Evolutionary conservation across 1,140 invertebrate genomes (phyloP), one percentile per base, ranked within the genome.

Genomic region (Littorina saxatilis): DNA sequence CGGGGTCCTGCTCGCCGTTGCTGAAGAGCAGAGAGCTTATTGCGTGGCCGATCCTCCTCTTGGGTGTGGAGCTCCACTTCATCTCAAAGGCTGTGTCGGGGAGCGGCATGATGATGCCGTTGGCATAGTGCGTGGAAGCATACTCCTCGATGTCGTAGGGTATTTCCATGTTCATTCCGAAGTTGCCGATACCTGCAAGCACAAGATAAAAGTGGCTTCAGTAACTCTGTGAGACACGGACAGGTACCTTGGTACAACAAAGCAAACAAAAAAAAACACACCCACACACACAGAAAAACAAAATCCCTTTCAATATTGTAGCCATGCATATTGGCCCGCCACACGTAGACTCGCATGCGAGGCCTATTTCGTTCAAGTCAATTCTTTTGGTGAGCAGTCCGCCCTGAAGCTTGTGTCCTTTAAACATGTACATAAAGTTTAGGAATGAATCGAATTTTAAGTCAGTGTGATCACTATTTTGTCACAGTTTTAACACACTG

Each of bases 111-210:
- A 78, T 39, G 55, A n/a, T 40, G 32, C 55, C 76, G 76, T 78
- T 78, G 35, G 76, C 55, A 27, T 43, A 76, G 74, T 76, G 40
- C 29, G 15, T 66, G 4, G 63, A 11, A 23, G 29, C 40, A 23
- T 78, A 78, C 55, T 78, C 76, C 20, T 20, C 17, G 23, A 78
- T 32, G 2, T n/a, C 50, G 5, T 66, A 55, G 52, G 76, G 76
- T 2, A 78, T 35, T 39, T 78, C 76, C 37, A 78, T 63, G 58
- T 78, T 78, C 29, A 78, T 17, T 20, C 76, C 76, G 23, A 61
- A 78, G 55, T 78, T 78, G 15, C 58, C 76, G 39, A 78, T 63
- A 11, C 76, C 76, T 78, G 55, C 52, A 63, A 13, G 23, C 66
- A 68, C 9, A n/a, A 29, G 23, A n/a, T 23, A 23, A 61, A 23